Conservation (phyloP, 2,113 vertebrate species). For the Eclectus roratus region DNA sequence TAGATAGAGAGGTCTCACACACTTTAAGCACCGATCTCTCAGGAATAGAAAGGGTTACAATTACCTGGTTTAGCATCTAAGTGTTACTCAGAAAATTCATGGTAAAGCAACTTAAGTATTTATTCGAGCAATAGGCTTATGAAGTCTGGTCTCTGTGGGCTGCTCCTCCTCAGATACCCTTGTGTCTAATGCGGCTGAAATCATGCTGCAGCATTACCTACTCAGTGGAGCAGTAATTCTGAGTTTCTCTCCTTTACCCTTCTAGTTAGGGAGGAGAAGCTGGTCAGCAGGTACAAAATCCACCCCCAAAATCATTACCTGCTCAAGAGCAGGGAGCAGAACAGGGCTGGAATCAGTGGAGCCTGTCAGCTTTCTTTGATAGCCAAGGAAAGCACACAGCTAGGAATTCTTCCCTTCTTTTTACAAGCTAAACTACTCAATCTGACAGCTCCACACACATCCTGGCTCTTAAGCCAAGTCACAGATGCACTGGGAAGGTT, state of each 20-base stretch:
- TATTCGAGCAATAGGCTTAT: not conserved
- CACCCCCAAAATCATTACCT: not conserved
- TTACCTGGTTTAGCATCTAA: not conserved
- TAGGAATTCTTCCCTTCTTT: not conserved
- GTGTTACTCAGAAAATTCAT: not conserved
- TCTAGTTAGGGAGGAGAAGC: not conserved
- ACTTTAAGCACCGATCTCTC: not conserved
- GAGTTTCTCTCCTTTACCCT: not conserved
- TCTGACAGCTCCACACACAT: not conserved
- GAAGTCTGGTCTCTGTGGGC: not conserved
- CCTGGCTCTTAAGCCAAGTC: not conserved
- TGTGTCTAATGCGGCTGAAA: not conserved
- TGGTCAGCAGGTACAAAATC: not conserved
- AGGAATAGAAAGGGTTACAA: not conserved
- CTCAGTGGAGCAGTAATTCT: not conserved
- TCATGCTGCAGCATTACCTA: not conserved
- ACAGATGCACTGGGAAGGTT: not conserved
- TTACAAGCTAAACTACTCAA: not conserved
- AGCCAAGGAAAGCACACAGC: not conserved
- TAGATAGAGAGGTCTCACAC: not conserved
- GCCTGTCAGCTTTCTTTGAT: not conserved
- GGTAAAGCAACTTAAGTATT: constrained; percentile 12
- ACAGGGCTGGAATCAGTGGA: not conserved
- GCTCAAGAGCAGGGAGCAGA: not conserved
- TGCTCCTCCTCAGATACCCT: not conserved